These are phyloP conservation scores for Phymastichus coffea DNA, from an alignment of 1,140 invertebrate species.

Conservation along the genomic window DNA sequence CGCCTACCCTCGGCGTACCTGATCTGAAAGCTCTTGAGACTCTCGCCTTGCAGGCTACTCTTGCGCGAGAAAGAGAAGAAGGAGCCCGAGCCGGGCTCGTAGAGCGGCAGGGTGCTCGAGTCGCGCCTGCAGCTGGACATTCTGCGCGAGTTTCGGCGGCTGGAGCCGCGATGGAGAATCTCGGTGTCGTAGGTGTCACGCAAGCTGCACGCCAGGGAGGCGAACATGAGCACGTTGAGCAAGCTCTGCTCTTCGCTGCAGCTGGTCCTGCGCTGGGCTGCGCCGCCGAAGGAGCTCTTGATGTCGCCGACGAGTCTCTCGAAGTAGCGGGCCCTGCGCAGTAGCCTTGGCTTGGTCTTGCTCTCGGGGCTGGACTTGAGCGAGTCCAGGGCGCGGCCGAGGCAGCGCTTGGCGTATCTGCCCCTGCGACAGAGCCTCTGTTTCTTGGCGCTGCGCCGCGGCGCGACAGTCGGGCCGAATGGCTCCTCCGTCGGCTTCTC, in stretches of 20 bases:
- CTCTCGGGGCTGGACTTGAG: background rate
- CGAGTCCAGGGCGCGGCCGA: background rate
- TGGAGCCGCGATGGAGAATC: constrained; percentile 20
- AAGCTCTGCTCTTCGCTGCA: background rate
- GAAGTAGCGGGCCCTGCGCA: constrained; percentile 9
- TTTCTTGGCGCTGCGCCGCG: background rate
- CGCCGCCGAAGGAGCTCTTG: background rate
- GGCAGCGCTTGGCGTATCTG: constrained; percentile 16
- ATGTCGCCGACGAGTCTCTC: constrained; percentile 8
- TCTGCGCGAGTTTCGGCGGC: background rate
- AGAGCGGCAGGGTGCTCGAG: background rate
- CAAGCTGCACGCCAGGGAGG: constrained; percentile 3
- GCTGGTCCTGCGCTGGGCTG: background rate
- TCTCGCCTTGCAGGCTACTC: background rate
- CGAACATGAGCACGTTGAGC: constrained; percentile 1
- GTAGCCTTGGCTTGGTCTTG: constrained; percentile 1
- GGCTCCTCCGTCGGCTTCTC: background rate
- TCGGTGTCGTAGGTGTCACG: constrained; percentile 23
- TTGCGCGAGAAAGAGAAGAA: background rate
- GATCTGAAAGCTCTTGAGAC: background rate
- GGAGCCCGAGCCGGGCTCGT: background rate
- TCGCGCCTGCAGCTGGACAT: background rate
- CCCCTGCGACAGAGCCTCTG: background rate
- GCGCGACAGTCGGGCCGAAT: no score
- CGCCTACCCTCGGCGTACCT: constrained; percentile 31